Evolutionary conservation across 2,888 invertebrate species (phyloP).

Genomic region (Anthophora plumipes): DNA sequence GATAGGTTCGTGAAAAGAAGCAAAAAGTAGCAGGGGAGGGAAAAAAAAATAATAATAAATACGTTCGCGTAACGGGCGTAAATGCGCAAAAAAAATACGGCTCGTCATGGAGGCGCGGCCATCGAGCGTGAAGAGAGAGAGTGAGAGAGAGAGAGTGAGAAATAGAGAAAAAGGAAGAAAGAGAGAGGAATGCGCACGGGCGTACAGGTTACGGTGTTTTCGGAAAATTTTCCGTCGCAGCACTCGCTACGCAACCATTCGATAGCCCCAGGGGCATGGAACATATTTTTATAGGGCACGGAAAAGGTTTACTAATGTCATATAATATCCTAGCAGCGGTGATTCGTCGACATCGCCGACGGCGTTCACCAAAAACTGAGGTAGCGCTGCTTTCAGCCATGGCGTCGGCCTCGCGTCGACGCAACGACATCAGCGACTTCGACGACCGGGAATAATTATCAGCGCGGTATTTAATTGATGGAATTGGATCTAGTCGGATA

Average conservation of each 20-base stretch:
- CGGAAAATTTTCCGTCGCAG: constrained; percentile 35
- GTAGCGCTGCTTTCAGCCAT: neutral
- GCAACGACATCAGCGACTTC: constrained; percentile 33
- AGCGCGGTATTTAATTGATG: constrained; percentile 76
- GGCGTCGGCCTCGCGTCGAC: constrained; percentile 20
- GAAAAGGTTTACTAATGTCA: constrained; percentile 66
- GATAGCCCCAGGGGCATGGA: constrained; percentile 40
- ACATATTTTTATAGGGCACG: constrained; percentile 60
- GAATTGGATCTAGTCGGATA: constrained; percentile 70
- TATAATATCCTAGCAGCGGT: constrained; percentile 38
- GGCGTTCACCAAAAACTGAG: constrained; percentile 2
- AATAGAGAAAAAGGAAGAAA: no score
- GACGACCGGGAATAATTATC: constrained; percentile 73
- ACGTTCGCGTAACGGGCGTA: constrained; percentile 66
- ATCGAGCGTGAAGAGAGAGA: neutral
- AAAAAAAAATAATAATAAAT: constrained; percentile 60
- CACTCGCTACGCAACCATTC: constrained; percentile 29
- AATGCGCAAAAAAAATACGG: constrained; percentile 66
- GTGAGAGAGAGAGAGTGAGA: no score
- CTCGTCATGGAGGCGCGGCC: constrained; percentile 34
- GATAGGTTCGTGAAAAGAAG: constrained; percentile 59
- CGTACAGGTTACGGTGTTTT: constrained; percentile 21
- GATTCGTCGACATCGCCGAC: neutral
- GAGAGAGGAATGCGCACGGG: neutral
- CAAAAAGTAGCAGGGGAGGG: constrained; percentile 18